These are phyloP conservation scores for Alcedo atthis DNA, from an alignment of 2,797 vertebrate species.

Conservation along the genomic window DNA sequence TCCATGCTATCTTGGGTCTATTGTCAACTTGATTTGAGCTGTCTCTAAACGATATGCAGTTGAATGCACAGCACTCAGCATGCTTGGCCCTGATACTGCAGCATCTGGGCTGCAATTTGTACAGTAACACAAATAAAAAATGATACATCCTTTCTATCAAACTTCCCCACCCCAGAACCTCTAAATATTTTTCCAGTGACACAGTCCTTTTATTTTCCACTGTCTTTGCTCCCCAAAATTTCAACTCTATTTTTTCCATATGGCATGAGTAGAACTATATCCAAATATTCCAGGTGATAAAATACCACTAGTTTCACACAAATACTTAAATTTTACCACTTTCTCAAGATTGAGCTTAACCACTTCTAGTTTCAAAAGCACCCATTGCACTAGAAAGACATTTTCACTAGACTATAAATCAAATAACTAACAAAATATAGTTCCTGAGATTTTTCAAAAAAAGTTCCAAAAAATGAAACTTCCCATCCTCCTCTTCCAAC, in stretches of 20 bases:
- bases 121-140: slow-evolving; percentile 17
- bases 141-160: slow-evolving; percentile 23
- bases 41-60: background rate
- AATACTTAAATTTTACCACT: slow-evolving; percentile 31
- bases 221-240: background rate
- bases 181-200: slow-evolving; percentile 36
- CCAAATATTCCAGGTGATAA: slow-evolving; percentile 34
- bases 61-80: background rate
- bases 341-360: background rate
- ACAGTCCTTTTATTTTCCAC: background rate
- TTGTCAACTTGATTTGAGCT: background rate
- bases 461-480: background rate
- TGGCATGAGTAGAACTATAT: background rate
- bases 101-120: slow-evolving; percentile 35
- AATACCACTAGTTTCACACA: background rate
- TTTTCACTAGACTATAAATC: background rate
- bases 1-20: background rate
- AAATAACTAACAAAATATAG: slow-evolving; percentile 2
- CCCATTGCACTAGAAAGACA: background rate
- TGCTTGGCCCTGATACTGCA: rapidly evolving
- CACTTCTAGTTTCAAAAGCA: slow-evolving; percentile 16
- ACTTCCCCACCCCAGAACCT: background rate
- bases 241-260: slow-evolving; percentile 17
- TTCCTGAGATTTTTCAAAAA: background rate
- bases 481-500: slow-evolving; percentile 16